Percentiles rank a stretch among this genome's conserved stretches.
phyloP scores from a whole-genome alignment of 2,797 vertebrate species.

The Myripristis murdjan region DNA sequence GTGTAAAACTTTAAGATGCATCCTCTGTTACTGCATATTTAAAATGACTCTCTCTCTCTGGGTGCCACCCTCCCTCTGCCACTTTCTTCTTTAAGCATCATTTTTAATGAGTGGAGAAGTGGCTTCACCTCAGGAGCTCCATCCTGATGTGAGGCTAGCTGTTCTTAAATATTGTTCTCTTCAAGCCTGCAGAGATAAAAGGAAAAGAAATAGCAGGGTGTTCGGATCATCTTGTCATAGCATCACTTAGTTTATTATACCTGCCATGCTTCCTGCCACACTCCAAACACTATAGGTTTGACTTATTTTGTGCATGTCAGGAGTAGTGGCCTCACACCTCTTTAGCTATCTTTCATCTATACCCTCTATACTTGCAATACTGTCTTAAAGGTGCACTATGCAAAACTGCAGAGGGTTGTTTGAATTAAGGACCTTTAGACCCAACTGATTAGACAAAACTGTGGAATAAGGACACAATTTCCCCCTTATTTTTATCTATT shows the following conservation, averaged over 20 bases:
- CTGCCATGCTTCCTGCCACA: background rate
- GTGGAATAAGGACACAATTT: no score
- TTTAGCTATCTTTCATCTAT: no score
- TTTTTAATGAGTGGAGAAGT: conserved; percentile 2
- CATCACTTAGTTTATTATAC: background rate
- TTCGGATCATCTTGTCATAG: background rate
- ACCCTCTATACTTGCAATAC: no score
- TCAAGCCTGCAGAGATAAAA: background rate
- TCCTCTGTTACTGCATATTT: background rate
- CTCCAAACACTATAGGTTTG: background rate
- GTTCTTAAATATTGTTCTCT: background rate
- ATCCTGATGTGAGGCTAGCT: background rate
- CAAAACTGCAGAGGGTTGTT: no score
- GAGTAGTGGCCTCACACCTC: no score
- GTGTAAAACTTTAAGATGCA: background rate
- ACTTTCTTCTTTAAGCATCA: background rate
- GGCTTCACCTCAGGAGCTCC: background rate
- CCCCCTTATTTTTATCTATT: no score
- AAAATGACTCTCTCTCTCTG: background rate
- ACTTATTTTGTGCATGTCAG: background rate
- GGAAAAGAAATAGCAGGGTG: background rate
- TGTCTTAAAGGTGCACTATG: no score
- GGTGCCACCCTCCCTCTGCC: background rate
- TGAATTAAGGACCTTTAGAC: no score
- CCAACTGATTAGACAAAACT: no score